phyloP scores from a whole-genome alignment of 2,888 invertebrate species.

The Andrena hattorfiana region DNA sequence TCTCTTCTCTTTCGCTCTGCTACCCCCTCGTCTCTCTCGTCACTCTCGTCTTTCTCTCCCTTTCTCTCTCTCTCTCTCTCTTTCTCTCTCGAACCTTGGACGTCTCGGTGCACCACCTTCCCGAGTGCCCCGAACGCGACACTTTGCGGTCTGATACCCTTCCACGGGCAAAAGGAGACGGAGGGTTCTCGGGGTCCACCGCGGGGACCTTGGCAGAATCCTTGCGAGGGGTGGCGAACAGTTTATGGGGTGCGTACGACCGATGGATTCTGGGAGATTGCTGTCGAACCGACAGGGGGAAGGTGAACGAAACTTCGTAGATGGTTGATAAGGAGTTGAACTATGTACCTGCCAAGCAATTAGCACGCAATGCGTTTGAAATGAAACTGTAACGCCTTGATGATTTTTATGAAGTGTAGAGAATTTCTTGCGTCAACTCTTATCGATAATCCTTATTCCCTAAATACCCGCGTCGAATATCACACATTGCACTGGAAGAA shows the following conservation, averaged over 20 bases:
- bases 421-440: too few species aligned
- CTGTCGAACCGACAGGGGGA: neutral
- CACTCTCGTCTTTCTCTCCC: neutral
- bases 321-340: too few species aligned
- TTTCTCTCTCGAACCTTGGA: conserved; percentile 20
- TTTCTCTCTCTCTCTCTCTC: conserved; percentile 23
- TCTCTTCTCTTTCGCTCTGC: conserved; percentile 45
- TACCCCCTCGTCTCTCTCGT: neutral
- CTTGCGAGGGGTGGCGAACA: neutral
- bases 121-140: conserved; percentile 34
- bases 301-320: neutral
- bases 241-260: conserved; percentile 24
- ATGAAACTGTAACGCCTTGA: too few species aligned
- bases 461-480: too few species aligned
- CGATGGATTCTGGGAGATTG: conserved; percentile 7
- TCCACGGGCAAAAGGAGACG: neutral
- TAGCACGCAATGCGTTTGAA: too few species aligned
- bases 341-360: too few species aligned
- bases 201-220: conserved; percentile 13
- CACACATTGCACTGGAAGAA: neutral
- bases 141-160: conserved; percentile 24
- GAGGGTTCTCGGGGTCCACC: neutral
- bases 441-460: too few species aligned
- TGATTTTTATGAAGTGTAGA: too few species aligned
- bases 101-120: conserved; percentile 30